Conservation (phyloP, 2,113 vertebrate species). For the Calypte anna region DNA sequence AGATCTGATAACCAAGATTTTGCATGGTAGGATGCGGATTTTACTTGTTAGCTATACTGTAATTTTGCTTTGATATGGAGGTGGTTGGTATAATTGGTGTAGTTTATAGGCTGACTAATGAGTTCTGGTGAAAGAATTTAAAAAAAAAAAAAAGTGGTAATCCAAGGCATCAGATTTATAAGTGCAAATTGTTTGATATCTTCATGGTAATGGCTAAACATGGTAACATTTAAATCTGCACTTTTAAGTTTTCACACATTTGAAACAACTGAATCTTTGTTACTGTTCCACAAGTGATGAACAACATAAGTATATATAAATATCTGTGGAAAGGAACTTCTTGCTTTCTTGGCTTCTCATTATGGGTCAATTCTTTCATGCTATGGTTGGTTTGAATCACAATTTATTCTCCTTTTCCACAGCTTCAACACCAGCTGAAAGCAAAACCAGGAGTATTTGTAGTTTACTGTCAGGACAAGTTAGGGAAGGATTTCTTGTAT, state of each 20-base stretch:
- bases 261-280: not conserved
- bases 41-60: not conserved
- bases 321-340: not conserved
- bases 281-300: not conserved
- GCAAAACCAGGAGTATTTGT: not conserved
- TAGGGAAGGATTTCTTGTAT: not conserved
- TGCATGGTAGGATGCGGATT: not conserved
- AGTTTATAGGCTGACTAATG: not conserved
- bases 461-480: not conserved
- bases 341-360: not conserved
- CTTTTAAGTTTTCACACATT: not conserved
- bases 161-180: not conserved
- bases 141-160: not conserved
- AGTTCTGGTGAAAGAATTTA: not conserved
- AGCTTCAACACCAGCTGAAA: not conserved
- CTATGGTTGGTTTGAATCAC: not conserved
- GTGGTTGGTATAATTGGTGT: not conserved
- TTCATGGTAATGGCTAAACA: not conserved
- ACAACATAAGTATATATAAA: too few relatives aligned
- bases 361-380: not conserved
- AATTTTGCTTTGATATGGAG: not conserved
- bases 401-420: not conserved
- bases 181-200: not conserved
- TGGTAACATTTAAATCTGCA: not conserved
- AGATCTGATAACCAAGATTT: not conserved